Base-by-base conservation (phyloP, 2,113 vertebrate genomes). In the Oxyura jamaicensis region DNA sequence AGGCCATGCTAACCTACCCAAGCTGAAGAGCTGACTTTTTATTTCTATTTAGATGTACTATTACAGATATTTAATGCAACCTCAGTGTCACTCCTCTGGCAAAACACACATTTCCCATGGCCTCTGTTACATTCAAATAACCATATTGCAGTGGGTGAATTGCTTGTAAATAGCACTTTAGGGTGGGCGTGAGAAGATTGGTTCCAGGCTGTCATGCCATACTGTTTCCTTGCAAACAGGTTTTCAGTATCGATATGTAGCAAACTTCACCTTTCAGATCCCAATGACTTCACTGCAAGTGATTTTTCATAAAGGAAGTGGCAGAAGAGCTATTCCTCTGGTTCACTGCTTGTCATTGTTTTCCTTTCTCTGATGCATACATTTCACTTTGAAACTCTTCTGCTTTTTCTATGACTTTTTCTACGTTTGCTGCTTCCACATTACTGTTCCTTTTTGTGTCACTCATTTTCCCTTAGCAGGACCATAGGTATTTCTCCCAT, bases 71-170 rank as follows among this genome's bases (percentile, higher is more conserved):
- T 90, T 86, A 91, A 73, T 65, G 76, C 42, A 71, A 74, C 76
- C 74, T 91, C 67, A 86, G 46, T 68, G 63, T 35, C 36, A 73
- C 79, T 81, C 71, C 83, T 73, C 35, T 83, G 81, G 75, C 69
- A 84, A 91, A 95, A 94, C 68, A 90, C 69, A 46, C 59, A 67
- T 90, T 96, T 96, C 82, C 90, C 42, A 35, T 92, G 88, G 93
- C 89, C 90, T 90, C 79, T 84, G 60, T 93, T 91, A 58, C 80
- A 83, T 73, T 95, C 79, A 96, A 95, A 96, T 94, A 97, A 91
- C 93, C 96, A 96, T 96, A 97, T 95, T 97, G 96, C 82, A 83
- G 97, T 96, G 97, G 97, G 97, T 87, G 97, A 97, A 90, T 96
- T 97, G 96, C 95, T 97, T 97, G 97, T 95, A 97, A 97, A 97